Evolutionary conservation across 2,113 vertebrate species (phyloP), one percentile per base, ranked within the genome.

Genomic region (Mystacornis crossleyi): DNA sequence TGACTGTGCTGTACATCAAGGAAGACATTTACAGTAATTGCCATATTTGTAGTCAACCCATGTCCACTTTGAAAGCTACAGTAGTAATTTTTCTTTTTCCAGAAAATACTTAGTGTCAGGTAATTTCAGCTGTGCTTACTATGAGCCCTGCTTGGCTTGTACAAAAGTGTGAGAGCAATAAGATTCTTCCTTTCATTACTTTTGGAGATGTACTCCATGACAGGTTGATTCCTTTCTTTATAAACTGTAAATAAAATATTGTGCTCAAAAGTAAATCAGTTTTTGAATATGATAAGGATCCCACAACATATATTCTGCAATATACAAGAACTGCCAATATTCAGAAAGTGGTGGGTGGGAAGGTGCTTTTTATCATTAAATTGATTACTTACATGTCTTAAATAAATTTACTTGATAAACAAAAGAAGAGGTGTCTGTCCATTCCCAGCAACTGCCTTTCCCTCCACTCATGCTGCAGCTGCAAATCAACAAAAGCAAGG

Each of bases 21-120:
- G 38, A 54, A 95, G 93, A 91, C 89, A 93, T 77, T 87, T 95
- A 74, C 40, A 71, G 72, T 90, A 84, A 78, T 95, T 93, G 74
- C 90, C 42, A 16, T 95, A 74, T 93, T 96, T 79, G 90, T 53
- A 86, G 43, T 81, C 93, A 95, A 86, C 29, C 72, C 62, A 38
- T 96, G 95, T 95, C 88, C 64, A 82, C 58, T 96, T 89, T 51
- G 43, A 95, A 97, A 96, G 33, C 55, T 67, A 50, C 34, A 74
- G 85, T 29, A 65, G 38, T 84, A 75, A 90, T 96, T 93, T 97
- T 93, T 95, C 94, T 95, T 92, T 92, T 97, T 93, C 83, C 67
- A 89, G 69, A 80, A 93, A 96, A 93, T 93, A 85, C 81, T 93
- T 92, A 57, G 47, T 86, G 74, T 81, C 81, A 79, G 67, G 64